Evolutionary conservation across 2,888 invertebrate species (phyloP).

Genomic region (Bedellia somnulentella): DNA sequence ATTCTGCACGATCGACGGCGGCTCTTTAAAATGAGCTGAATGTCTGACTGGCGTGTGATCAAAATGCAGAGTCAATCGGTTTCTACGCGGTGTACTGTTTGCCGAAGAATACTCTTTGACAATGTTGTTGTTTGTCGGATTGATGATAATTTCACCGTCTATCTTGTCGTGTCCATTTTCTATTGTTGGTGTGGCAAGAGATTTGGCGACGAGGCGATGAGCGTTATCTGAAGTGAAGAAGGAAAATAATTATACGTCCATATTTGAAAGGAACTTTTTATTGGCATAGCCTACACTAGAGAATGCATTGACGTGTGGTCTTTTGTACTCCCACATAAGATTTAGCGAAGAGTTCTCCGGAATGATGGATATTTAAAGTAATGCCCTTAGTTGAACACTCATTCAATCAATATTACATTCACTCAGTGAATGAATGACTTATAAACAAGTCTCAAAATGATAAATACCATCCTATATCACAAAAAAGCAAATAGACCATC

Average conservation of each 20-base stretch:
- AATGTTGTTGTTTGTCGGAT: slow-evolving; percentile 16
- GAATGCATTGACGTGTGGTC: background rate
- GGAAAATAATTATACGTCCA: background rate
- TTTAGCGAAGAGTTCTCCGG: too few species aligned
- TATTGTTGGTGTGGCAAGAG: slow-evolving; percentile 29
- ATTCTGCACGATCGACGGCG: slow-evolving; percentile 36
- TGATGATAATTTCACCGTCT: slow-evolving; percentile 26
- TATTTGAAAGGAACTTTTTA: background rate
- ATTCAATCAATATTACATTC: too few species aligned
- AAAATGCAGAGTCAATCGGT: slow-evolving; percentile 72
- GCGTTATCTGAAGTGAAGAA: slow-evolving; percentile 73
- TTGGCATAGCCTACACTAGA: background rate
- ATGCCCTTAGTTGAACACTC: too few species aligned
- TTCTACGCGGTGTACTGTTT: slow-evolving; percentile 57
- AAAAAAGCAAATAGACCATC: too few species aligned
- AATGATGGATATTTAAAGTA: too few species aligned
- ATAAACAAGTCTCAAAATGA: too few species aligned
- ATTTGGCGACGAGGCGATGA: slow-evolving; percentile 63
- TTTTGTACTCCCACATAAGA: too few species aligned
- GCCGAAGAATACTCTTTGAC: slow-evolving; percentile 33
- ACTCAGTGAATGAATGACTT: too few species aligned
- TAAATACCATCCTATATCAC: too few species aligned
- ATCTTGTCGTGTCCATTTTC: slow-evolving; percentile 39
- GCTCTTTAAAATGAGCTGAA: slow-evolving; percentile 76
- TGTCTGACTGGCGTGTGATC: slow-evolving; percentile 71